A percentile compares a stretch with the other conserved stretches of the same genome.
phyloP scores from a whole-genome alignment of 1,140 invertebrate species.

The Antheraea mylitta region DNA sequence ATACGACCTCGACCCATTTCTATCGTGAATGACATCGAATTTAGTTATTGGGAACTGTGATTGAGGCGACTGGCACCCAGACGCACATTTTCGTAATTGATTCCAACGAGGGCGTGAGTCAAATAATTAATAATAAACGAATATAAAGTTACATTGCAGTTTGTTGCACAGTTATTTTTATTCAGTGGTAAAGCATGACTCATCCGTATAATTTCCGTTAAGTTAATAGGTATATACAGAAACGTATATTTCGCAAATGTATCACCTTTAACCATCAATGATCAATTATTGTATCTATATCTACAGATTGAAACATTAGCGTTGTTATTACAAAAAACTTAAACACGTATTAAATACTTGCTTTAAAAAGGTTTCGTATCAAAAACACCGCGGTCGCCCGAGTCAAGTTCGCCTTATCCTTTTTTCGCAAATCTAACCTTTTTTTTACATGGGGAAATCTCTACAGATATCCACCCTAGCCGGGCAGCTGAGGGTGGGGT shows the following conservation, averaged over 20 bases:
- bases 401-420: too few species aligned
- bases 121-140: slow-evolving; percentile 3
- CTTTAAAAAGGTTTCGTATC: too few species aligned
- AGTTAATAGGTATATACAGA: neutral
- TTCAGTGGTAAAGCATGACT: neutral
- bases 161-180: slow-evolving; percentile 3
- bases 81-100: slow-evolving; percentile 1
- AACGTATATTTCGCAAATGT: neutral
- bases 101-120: neutral
- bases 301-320: too few species aligned
- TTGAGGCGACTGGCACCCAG: neutral
- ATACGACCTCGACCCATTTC: slow-evolving; percentile 65
- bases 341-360: too few species aligned
- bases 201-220: neutral
- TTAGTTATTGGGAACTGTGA: slow-evolving; percentile 46
- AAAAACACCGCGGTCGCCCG: too few species aligned
- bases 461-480: too few species aligned
- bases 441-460: too few species aligned
- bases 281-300: neutral
- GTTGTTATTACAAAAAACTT: too few species aligned
- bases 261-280: neutral
- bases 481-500: too few species aligned
- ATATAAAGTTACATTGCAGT: neutral
- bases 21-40: slow-evolving; percentile 40
- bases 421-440: too few species aligned